Evolutionary conservation across 2,797 vertebrate genomes (phyloP), one percentile per base, ranked within the genome.

Genomic region (Tarsius wallacei): DNA sequence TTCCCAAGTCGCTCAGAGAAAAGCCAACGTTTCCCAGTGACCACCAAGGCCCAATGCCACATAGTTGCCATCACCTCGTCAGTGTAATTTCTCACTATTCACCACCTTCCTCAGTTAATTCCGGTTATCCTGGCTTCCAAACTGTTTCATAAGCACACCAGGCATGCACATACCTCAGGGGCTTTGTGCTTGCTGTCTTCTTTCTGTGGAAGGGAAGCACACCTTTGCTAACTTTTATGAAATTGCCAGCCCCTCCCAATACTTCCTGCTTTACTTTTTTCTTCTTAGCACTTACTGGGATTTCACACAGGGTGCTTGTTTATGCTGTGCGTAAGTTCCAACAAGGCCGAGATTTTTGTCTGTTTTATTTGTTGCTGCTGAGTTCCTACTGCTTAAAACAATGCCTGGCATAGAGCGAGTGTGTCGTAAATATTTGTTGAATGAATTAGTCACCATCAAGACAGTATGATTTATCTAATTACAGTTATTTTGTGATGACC

Each of bases 401-500:
- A 36, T 68, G 42, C 53, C 70, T 78, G 53, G 24, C 55, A 86
- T 6, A 82, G 51, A 84, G 61, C 55, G 26, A 70, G 42, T 5
- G 10, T 63, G 36, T 22, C 26, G 71, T 47, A 59, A 89, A 53
- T 84, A 81, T 76, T 86, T 93, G 14, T 2, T 74, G 77, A 97
- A 57, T 73, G 77, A 96, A 91, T 93, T 68, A 86, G 76, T 33
- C 85, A 24, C 28, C 26, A 63, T 81, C 61, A 63, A 90, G 63
- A 49, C 78, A 2, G 24, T 22, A 92, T 64, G 80, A 83, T 36
- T 88, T 64, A 70, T 19, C 49, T 89, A 90, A 97, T 91, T 73
- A 71, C 7, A 80, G 76, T 92, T 92, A 82, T 90, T 94, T 87
- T 81, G n/a, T 66, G 90, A 92, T 59, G 33, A n/a, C n/a, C 63